Percentiles rank a stretch among this genome's conserved stretches.
phyloP scores from a whole-genome alignment of 1,140 invertebrate species.

The Drosophila ficusphila region DNA sequence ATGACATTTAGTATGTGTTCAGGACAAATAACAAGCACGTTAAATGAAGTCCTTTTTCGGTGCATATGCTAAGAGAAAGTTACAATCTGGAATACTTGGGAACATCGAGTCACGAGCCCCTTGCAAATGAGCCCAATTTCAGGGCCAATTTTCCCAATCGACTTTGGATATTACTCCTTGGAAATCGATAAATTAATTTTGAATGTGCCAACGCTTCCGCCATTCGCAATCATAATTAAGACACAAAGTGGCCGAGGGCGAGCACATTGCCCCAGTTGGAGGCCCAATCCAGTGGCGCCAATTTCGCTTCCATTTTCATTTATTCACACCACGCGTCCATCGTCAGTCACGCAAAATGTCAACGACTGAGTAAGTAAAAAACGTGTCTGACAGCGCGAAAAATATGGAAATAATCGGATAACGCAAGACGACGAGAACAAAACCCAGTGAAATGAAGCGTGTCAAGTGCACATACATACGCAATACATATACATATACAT shows the following conservation, averaged over 20 bases:
- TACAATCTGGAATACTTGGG: neutral
- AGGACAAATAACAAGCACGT: constrained; percentile 20
- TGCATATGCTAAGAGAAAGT: neutral
- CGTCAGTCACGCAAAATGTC: constrained; percentile 83
- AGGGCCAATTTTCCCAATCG: constrained; percentile 10
- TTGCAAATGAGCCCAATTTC: neutral
- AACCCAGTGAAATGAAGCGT: constrained; percentile 80
- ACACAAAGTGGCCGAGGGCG: constrained; percentile 60
- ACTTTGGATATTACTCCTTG: constrained; percentile 42
- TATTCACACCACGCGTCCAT: constrained; percentile 80
- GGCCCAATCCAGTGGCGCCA: constrained; percentile 57
- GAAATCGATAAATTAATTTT: constrained; percentile 62
- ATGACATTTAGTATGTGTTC: constrained; percentile 49
- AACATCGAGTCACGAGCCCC: too few relatives aligned
- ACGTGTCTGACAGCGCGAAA: constrained; percentile 71
- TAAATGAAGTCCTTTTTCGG: constrained; percentile 21
- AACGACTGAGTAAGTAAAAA: constrained; percentile 80
- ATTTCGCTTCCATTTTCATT: constrained; percentile 74
- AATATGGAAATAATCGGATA: constrained; percentile 70
- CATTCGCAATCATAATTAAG: constrained; percentile 74
- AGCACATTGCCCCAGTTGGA: constrained; percentile 67
- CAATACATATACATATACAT: neutral
- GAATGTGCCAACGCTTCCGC: constrained; percentile 29
- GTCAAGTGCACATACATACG: constrained; percentile 56
- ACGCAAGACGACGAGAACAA: constrained; percentile 54